Evolutionary conservation across 2,888 invertebrate genomes (phyloP).

Genomic region (Nezara viridula): DNA sequence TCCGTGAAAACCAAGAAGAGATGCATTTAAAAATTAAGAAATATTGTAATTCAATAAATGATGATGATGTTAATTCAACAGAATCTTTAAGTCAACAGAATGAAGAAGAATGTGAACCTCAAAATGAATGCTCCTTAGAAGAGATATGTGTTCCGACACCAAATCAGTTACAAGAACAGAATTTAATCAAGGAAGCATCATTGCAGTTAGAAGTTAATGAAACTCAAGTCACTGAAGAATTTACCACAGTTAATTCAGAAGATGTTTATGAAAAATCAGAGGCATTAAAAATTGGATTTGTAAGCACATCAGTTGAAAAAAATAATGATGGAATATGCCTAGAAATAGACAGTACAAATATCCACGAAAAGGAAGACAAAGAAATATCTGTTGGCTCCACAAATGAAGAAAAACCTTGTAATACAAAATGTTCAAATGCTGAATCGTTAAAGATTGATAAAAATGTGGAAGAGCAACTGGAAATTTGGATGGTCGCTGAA

Average conservation of each 20-base stretch:
- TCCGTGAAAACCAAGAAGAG: constrained; percentile 25
- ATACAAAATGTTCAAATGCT: neutral
- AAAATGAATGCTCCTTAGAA: neutral
- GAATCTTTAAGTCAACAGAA: neutral
- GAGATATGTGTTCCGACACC: neutral
- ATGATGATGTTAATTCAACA: neutral
- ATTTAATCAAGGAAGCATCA: neutral
- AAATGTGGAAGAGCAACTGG: neutral
- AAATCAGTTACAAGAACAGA: neutral
- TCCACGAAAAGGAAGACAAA: neutral
- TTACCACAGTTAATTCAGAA: neutral
- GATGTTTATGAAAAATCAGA: neutral
- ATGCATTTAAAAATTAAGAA: constrained; percentile 18
- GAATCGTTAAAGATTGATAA: neutral
- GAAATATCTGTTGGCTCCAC: neutral
- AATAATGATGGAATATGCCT: neutral
- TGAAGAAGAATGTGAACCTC: neutral
- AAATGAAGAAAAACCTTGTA: neutral
- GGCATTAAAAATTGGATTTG: neutral
- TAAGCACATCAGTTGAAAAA: neutral
- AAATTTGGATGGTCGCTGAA: constrained; percentile 13
- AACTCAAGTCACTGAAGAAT: neutral
- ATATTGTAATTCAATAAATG: neutral
- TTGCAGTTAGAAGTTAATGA: neutral
- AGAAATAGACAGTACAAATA: neutral